Conservation (phyloP, 1,140 invertebrate genomes). For the Drosophila erecta region DNA sequence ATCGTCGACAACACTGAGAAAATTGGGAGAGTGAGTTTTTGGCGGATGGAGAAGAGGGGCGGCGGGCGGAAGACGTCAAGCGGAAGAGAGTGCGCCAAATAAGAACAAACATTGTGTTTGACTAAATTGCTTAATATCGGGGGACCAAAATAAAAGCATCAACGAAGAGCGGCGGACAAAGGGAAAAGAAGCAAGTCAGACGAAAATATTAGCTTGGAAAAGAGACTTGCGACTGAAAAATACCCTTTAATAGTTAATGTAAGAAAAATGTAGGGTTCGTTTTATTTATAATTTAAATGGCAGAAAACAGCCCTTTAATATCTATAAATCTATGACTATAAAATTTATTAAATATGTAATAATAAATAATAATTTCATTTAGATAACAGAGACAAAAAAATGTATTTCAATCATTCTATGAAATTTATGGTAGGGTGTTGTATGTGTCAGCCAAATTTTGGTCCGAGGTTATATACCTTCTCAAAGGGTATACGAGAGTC, state of each 20-base stretch:
- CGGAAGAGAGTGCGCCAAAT: conserved; percentile 45
- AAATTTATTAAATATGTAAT: too few species aligned
- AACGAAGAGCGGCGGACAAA: conserved; percentile 40
- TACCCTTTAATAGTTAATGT: background rate
- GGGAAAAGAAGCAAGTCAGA: conserved; percentile 9
- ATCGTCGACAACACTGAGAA: conserved; percentile 22
- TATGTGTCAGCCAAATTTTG: too few species aligned
- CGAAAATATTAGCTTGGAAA: background rate
- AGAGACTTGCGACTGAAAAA: background rate
- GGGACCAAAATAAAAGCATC: conserved; percentile 59
- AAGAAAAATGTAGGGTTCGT: too few species aligned
- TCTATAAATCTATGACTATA: too few species aligned
- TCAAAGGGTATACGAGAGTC: background rate
- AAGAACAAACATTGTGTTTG: conserved; percentile 64
- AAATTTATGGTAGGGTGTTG: too few species aligned
- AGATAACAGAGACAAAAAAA: too few species aligned
- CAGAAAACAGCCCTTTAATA: too few species aligned
- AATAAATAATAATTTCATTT: too few species aligned
- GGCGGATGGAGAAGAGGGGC: background rate
- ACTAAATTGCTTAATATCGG: conserved; percentile 66
- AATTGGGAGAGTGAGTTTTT: conserved; percentile 13
- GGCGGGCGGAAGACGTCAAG: background rate
- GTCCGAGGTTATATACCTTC: background rate
- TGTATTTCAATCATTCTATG: too few species aligned
- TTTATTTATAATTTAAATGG: too few species aligned